Percentiles rank a stretch among this genome's conserved stretches.
These are phyloP conservation scores for Podabrus alpinus DNA, from an alignment of 2,888 invertebrate genomes.

Conservation along the genomic window DNA sequence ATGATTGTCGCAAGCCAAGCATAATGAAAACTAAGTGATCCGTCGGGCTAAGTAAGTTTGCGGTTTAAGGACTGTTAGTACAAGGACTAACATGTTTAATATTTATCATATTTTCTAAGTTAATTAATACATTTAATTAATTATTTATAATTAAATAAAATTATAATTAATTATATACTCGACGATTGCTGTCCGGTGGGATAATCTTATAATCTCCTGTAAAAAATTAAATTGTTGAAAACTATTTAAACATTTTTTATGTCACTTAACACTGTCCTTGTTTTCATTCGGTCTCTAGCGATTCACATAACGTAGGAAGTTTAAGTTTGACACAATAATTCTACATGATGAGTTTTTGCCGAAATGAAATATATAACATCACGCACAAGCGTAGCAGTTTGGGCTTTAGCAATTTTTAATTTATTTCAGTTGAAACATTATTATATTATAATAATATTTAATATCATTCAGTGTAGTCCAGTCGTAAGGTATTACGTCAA, in stretches of 20 bases:
- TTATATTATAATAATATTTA: no score
- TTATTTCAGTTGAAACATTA: neutral
- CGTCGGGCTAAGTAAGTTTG: constrained; percentile 27
- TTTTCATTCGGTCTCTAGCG: neutral
- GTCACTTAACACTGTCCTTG: neutral
- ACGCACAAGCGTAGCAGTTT: neutral
- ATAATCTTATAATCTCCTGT: neutral
- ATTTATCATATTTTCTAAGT: neutral
- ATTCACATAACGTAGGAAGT: neutral
- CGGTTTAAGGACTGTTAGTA: constrained; percentile 14
- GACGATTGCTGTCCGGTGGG: neutral
- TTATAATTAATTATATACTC: neutral
- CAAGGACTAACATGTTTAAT: neutral
- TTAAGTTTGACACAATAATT: neutral
- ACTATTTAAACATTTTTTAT: neutral
- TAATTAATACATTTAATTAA: neutral
- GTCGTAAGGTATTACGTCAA: neutral
- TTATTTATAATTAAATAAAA: neutral
- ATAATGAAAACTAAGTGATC: constrained; percentile 35
- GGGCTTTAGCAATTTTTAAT: neutral
- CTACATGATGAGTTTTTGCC: neutral
- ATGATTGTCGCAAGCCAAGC: constrained; percentile 30
- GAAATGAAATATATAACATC: neutral
- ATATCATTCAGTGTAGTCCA: no score
- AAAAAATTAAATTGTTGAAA: neutral